Base-by-base conservation (phyloP, 2,888 invertebrate species). In the Mythimna ferrago region DNA sequence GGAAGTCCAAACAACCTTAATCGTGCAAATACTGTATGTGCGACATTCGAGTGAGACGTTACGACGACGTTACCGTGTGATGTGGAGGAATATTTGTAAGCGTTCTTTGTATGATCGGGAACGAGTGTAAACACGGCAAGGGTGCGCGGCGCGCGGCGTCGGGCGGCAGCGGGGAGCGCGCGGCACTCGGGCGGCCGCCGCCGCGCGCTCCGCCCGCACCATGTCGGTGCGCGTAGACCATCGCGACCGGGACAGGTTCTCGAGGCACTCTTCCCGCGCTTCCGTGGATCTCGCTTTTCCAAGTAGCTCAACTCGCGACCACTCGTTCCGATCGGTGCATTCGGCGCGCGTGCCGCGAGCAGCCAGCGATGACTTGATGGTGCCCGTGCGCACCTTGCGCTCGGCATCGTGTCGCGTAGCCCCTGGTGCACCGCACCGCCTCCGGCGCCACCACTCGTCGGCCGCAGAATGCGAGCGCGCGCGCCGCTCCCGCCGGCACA, bases 141-240 rank as follows among this genome's bases (percentile, higher is more conserved):
- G 88, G 90, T 88, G 92, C 90, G 90, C 90, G 91, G 91, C 88
- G 89, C 90, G 91, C 85, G 86, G 85, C 86, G 74, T 76, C 84
- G 80, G 76, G 89, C 90, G 88, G 91, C 51, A 51, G 51, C 51
- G 51, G 91, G 90, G 86, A 89, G 87, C 87, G 77, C 89, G 88
- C 94, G 96, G 91, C 96, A 95, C 93, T 95, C 93, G 94, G 91
- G 95, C 95, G 95, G 94, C 93, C 92, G 95, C 92, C 92, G 94
- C 94, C 95, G 94, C 93, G 94, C 94, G 94, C 93, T 93, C 89
- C 93, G 94, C 94, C 92, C 95, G 95, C 92, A 93, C 92, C 90
- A 96, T 96, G 96, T 96, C 96, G 90, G 95, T 95, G 89, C 96
- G 96, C 88, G 94, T 92, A 88, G 95, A 95, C 81, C 94, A 93